Base-by-base conservation (phyloP, 2,113 vertebrate genomes). In the Gulo gulo region DNA sequence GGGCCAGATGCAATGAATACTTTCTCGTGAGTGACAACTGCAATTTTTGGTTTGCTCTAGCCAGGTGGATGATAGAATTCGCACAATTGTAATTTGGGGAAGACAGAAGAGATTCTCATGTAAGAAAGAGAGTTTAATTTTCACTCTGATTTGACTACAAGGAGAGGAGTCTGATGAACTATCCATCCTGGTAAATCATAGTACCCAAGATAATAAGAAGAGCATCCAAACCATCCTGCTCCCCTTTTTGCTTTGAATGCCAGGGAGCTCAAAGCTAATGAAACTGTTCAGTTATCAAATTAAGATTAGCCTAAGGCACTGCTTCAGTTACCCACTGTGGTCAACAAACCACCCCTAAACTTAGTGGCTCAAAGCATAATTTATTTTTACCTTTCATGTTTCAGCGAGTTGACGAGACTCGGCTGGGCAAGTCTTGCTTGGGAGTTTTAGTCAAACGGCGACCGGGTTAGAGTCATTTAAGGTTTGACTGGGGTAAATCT, bases 211-310 rank as follows among this genome's bases (percentile, higher is more conserved):
- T 55, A 84, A 59, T 10, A 55, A 85, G 11, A 82, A 59, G 20
- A 34, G 2, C 1, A 6, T 13, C 31, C 36, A 79, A 69, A 73
- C 34, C 36, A 59, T 36, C 29, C 23, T n/a, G 36, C 0, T 92
- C 42, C 83, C 26, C 50, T 95, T 94, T 94, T 92, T 81, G 26
- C 92, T 97, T 61, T 57, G 65, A 57, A 23, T 85, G 45, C 69
- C 76, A 95, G 96, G 94, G 91, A 92, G 84, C 96, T 97, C 96
- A 95, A 92, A 59, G 71, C 39, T 92, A 84, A 88, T 8, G 34
- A 29, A 31, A 71, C 6, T 5, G 10, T 47, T 69, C 20, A 39
- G 21, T 88, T 95, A 85, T 84, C 88, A 21, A n/a, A 39, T 10
- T 73, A 96, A 83, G 20, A 45, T 74, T 67, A 78, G 34, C 24